Base-by-base conservation (phyloP, 2,113 vertebrate genomes). In the Centropristis striata region DNA sequence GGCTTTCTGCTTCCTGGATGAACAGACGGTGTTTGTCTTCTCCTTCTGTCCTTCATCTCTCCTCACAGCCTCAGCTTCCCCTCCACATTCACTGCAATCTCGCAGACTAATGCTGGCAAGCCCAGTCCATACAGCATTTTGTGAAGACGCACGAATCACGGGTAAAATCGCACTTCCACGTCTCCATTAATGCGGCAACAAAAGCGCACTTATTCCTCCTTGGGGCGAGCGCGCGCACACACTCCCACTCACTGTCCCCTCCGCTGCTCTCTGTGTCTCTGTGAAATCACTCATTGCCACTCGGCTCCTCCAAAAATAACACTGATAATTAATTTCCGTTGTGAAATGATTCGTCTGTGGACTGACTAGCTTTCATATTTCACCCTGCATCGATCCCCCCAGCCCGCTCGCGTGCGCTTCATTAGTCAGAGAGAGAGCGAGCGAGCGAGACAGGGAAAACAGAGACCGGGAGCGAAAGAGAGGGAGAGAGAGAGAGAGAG, bases 311-410 rank as follows among this genome's bases (percentile, higher is more conserved):
- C 87, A 92, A 91, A 94, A 93, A 94, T 94, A 94, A 93, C 87
- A 92, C 88, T 88, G 88, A 92, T 94, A 92, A 94, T 94, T 93
- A 91, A 93, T 93, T 92, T 94, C 91, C 90, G 89, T 90, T 89
- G 86, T 88, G 90, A 90, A 87, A 91, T 92, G 88, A 92, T 90
- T 93, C 71, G 83, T 88, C 86, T 73, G 87, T 36, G 82, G 78
- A 78, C 82, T 23, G 88, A 91, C 89, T 73, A 36, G 90, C 86
- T 85, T 92, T 90, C 91, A 93, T 92, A 92, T 92, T 92, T 93
- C 90, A 93, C 84, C 90, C 75, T 15, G 85, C 89, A 91, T 93
- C 90, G 88, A 93, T 89, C 85, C 65, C 76, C 70, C 50, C 72
- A 60, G 83, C 77, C 85, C 9, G 21, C 87, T 83, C 58, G 77